Percentiles rank a stretch among this genome's conserved stretches.
Conservation (phyloP, 2,888 invertebrate species). For the Athalia circularis region DNA sequence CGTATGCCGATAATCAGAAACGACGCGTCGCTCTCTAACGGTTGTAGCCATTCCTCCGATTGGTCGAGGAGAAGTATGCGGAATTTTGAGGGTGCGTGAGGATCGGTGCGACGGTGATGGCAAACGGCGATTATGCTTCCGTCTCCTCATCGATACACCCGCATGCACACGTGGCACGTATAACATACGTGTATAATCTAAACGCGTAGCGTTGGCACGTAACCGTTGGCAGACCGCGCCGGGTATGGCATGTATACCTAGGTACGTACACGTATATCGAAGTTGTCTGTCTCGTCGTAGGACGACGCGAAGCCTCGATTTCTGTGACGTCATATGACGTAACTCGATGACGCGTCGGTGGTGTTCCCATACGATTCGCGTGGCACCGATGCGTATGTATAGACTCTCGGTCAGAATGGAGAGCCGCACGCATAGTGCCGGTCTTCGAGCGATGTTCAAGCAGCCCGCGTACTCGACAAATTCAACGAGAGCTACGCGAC, state of each 20-base stretch:
- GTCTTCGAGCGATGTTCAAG: too few species aligned
- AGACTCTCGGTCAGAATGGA: neutral
- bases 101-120: neutral
- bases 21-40: neutral
- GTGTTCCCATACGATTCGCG: conserved; percentile 17
- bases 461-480: conserved; percentile 3
- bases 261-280: neutral
- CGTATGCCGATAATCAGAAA: too few species aligned
- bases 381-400: neutral
- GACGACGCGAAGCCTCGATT: neutral
- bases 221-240: neutral
- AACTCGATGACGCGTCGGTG: conserved; percentile 29
- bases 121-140: neutral
- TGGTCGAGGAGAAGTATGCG: neutral
- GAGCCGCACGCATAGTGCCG: neutral
- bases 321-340: conserved; percentile 37
- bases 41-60: neutral
- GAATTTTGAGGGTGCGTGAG: neutral
- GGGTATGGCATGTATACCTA: neutral
- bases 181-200: neutral
- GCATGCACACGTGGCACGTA: neutral
- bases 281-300: neutral
- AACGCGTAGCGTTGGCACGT: neutral
- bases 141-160: neutral
- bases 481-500: conserved; percentile 12